Conservation (phyloP, 92 coral and sea anemone species). For the Bergia puertoricense region DNA sequence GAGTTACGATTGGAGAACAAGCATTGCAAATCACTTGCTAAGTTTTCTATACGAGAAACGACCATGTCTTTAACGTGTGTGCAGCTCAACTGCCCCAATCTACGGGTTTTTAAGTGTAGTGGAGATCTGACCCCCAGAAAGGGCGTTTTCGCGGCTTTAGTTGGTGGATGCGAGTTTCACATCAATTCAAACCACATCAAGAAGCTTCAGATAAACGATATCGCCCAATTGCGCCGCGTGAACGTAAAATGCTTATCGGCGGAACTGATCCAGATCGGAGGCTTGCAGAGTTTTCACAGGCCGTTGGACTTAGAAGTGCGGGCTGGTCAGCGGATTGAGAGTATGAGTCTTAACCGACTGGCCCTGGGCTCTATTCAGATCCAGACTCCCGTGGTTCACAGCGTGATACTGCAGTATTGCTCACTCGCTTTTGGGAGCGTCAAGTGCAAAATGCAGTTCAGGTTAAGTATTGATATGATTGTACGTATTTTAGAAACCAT, state of each 20-base stretch:
- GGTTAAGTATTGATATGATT: neutral
- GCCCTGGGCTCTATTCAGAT: constrained; percentile 48
- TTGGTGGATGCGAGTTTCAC: constrained; percentile 54
- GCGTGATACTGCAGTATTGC: constrained; percentile 61
- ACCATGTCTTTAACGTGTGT: constrained; percentile 50
- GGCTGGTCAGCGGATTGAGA: constrained; percentile 54
- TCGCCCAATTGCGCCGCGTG: constrained; percentile 48
- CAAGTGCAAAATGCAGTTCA: constrained; percentile 65
- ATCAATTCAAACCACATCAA: constrained; percentile 52
- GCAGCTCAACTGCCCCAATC: constrained; percentile 68
- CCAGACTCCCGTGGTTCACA: constrained; percentile 48
- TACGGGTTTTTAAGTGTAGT: constrained; percentile 68
- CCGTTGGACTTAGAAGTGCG: constrained; percentile 54
- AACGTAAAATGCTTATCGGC: constrained; percentile 52
- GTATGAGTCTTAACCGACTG: constrained; percentile 48
- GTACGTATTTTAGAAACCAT: too few relatives aligned
- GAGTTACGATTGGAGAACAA: constrained; percentile 54
- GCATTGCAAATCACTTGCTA: constrained; percentile 57
- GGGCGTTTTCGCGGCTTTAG: constrained; percentile 3
- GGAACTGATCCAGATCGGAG: constrained; percentile 58
- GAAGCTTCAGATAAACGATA: constrained; percentile 68
- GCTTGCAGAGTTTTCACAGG: constrained; percentile 51
- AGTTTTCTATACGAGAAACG: constrained; percentile 66
- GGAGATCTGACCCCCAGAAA: constrained; percentile 64
- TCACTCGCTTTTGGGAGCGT: constrained; percentile 50